Conservation (phyloP, 1,140 invertebrate species). For the Euura saliciscinereae region DNA sequence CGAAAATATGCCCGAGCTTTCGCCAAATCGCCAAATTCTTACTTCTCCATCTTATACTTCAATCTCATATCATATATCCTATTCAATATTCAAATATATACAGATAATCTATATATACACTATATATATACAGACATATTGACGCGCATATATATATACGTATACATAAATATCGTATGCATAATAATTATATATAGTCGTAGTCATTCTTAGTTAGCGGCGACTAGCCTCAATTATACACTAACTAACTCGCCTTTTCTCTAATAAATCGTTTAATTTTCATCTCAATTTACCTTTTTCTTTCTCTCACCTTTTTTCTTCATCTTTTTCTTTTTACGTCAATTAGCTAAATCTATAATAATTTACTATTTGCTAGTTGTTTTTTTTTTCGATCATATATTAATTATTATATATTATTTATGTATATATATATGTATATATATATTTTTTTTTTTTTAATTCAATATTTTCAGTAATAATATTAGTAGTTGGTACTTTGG, state of each 20-base stretch:
- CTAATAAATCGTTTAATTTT: neutral
- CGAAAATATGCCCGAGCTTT: neutral
- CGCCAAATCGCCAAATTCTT: too few relatives aligned
- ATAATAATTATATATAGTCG: slow-evolving; percentile 20
- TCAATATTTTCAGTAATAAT: slow-evolving; percentile 9
- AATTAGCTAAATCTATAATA: slow-evolving; percentile 51
- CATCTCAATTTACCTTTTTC: neutral
- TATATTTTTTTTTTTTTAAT: slow-evolving; percentile 23
- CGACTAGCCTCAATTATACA: slow-evolving; percentile 17
- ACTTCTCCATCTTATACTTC: too few relatives aligned
- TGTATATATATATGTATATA: slow-evolving; percentile 39
- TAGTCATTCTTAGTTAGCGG: neutral
- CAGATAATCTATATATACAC: slow-evolving; percentile 6
- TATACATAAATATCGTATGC: slow-evolving; percentile 19
- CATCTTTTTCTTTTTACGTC: slow-evolving; percentile 32
- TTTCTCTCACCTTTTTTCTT: neutral
- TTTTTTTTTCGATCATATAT: slow-evolving; percentile 33
- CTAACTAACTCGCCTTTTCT: slow-evolving; percentile 12
- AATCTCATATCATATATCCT: neutral
- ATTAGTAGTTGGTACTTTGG: slow-evolving; percentile 49
- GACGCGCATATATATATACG: neutral
- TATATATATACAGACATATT: neutral
- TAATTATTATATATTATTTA: slow-evolving; percentile 30
- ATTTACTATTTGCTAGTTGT: slow-evolving; percentile 51
- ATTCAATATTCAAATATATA: slow-evolving; percentile 6